Evolutionary conservation across 2,797 vertebrate species (phyloP), one percentile per base, ranked within the genome.

Genomic region (Trachops cirrhosus): DNA sequence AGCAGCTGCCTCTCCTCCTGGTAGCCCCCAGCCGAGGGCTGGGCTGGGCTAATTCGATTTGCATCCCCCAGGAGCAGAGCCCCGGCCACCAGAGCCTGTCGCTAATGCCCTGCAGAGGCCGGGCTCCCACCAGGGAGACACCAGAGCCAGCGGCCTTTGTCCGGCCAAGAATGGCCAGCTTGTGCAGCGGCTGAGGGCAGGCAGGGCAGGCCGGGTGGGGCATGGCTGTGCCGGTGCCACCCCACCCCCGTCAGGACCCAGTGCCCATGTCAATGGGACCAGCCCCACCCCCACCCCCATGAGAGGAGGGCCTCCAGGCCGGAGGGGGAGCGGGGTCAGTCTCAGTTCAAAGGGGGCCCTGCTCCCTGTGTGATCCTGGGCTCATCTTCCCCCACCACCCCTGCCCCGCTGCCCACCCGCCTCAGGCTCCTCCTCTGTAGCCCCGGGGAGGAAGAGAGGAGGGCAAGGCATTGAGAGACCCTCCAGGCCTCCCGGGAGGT

Each of bases 111-210:
- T 73, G 41, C 84, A n/a, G 59, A 88, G 71, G 37, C 94, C 97
- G 92, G 95, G 91, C 79, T 34, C 84, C 91, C 95, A 50, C 70
- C 46, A 22, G 86, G 94, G 84, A 95, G 73, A 87, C 73, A 70
- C 92, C 96, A 94, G 97, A 96, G 67, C 91, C 44, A 9, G 80
- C 11, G 5, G 95, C 89, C 84, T 97, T 97, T 97, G 97, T 97
- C 87, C 87, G 10, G 26, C 52, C 92, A 87, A 97, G 97, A 97
- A 97, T 93, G 91, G 91, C 75, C 11, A 16, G 95, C 48, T 97
- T 97, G 97, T 97, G 86, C 71, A 32, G 89, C 15, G 6, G 93
- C 39, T 86, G 18, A 0, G 1, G 83, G 24, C 2, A 6, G 78
- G 50, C 21, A 1, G 1, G 78, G 19, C 9, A 2, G 73, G 39